Conservation (phyloP, 2,113 vertebrate species). For the Ailuropoda melanoleuca region DNA sequence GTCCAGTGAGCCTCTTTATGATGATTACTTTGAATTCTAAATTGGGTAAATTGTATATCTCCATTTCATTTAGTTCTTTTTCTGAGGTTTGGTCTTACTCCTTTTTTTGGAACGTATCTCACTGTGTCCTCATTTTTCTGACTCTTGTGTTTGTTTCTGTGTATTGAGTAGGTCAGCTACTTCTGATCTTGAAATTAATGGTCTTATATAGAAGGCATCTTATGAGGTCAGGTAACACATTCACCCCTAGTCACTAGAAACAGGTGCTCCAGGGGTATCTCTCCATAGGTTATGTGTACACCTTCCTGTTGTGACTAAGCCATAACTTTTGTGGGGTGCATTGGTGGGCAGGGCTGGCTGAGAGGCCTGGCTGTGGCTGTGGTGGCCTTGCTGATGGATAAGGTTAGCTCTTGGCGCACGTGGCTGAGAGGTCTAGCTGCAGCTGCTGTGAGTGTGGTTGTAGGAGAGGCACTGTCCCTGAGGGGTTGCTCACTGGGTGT, state of each 20-base stretch:
- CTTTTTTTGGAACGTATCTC: not conserved
- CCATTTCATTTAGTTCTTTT: not conserved
- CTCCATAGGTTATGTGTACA: not conserved
- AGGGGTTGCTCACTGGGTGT: not conserved
- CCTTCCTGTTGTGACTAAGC: not conserved
- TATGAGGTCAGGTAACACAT: not conserved
- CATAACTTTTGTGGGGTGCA: not conserved
- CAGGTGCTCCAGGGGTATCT: not conserved
- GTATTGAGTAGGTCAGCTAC: not conserved
- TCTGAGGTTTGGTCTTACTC: not conserved
- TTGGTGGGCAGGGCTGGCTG: not conserved
- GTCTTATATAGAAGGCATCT: not conserved
- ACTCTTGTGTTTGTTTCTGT: not conserved
- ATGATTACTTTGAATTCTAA: not conserved
- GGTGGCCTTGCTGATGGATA: not conserved
- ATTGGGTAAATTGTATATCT: not conserved
- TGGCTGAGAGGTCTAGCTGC: not conserved
- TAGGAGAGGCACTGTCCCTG: not conserved
- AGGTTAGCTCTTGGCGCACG: not conserved
- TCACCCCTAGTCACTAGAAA: not conserved
- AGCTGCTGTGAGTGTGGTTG: not conserved
- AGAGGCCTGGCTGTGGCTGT: not conserved
- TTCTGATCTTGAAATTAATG: not conserved
- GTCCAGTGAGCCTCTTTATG: not conserved
- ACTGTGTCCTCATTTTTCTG: not conserved